Evolutionary conservation across 2,113 vertebrate genomes (phyloP), one percentile per base, ranked within the genome.

Genomic region (Syngnathus floridae): DNA sequence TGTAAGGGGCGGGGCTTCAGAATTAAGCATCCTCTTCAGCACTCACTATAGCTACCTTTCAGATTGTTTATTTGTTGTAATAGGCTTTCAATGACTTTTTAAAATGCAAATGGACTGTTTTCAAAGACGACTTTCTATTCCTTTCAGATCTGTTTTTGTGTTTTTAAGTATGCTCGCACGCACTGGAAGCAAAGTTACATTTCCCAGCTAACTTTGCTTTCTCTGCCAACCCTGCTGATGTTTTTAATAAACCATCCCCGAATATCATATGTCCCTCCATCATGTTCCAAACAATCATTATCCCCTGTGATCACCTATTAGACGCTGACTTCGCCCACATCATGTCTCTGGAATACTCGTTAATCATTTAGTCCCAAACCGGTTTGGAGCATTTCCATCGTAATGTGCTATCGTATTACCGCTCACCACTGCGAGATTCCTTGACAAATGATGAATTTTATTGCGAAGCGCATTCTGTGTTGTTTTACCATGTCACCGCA

Each of bases 181-280:
- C 67, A 78, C 83, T 79, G 82, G 77, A 82, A 83, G 69, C 67
- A 46, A 59, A 63, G 48, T n/a, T 70, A 12, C 59, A 2, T 66
- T 83, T 84, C 77, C 80, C 80, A 81, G 63, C 58, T 62, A 2
- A 1, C 58, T 1, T 19, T 1, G 0, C 19, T 36, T 7, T n/a
- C 35, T 2, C 56, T 68, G 83, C 81, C 80, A 86, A 67, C 65
- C 75, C 41, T 38, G 12, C 40, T 37, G 36, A 4, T 62, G 43
- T 71, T 54, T 38, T 60, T 37, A 60, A 21, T 67, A 55, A 43
- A 60, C 40, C 37, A 9, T 16, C 0, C 10, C 14, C 13, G 37
- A 63, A 63, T 51, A 35, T 19, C 46, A 7, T 26, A n/a, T 37
- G 7, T 76, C 67, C 64, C 46, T 59, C 38, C 13, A 45, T 70